Percentiles rank a stretch among this genome's conserved stretches.
Evolutionary conservation across 37 sponge, comb jelly and placozoan genomes (phyloP).

Genomic region (Axinella damicornis): DNA sequence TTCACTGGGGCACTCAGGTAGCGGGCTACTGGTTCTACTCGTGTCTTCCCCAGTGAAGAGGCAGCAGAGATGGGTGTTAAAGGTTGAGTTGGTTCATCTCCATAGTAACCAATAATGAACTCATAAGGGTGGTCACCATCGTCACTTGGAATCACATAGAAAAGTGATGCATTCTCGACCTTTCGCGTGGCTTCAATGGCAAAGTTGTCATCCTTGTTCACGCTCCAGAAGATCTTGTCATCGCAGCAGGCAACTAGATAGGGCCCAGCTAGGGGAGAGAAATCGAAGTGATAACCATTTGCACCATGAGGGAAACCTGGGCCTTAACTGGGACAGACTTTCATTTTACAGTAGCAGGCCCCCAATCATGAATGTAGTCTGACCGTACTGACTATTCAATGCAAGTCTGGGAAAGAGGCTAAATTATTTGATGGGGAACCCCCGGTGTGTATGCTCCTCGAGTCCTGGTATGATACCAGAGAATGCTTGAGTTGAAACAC

Average conservation of each 20-base stretch:
- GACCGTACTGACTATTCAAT: too few species aligned
- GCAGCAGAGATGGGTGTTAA: neutral
- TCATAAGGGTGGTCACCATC: conserved; percentile 44
- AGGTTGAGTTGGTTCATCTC: neutral
- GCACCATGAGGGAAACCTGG: too few species aligned
- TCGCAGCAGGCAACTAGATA: conserved; percentile 40
- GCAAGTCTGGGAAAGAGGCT: too few species aligned
- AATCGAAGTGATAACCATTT: too few species aligned
- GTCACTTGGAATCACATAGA: conserved; percentile 48
- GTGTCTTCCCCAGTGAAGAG: neutral
- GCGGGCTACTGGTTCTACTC: conserved; percentile 18
- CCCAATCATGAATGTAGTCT: too few species aligned
- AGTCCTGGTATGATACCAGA: too few species aligned
- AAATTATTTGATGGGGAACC: too few species aligned
- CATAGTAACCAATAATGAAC: conserved; percentile 52
- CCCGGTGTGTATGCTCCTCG: too few species aligned
- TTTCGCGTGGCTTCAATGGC: conserved; percentile 24
- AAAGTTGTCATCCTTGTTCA: conserved; percentile 14
- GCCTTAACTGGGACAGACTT: too few species aligned
- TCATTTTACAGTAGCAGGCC: too few species aligned
- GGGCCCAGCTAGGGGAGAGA: conserved; percentile 46
- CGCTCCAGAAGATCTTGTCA: conserved; percentile 33
- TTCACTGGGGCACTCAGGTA: conserved; percentile 50
- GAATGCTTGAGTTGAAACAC: too few species aligned
- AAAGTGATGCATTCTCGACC: conserved; percentile 37